A percentile compares a stretch with the other conserved stretches of the same genome.
These are phyloP conservation scores for Drosophila nr. perissopoda DNA, from an alignment of 2,888 invertebrate species.

Conservation along the genomic window DNA sequence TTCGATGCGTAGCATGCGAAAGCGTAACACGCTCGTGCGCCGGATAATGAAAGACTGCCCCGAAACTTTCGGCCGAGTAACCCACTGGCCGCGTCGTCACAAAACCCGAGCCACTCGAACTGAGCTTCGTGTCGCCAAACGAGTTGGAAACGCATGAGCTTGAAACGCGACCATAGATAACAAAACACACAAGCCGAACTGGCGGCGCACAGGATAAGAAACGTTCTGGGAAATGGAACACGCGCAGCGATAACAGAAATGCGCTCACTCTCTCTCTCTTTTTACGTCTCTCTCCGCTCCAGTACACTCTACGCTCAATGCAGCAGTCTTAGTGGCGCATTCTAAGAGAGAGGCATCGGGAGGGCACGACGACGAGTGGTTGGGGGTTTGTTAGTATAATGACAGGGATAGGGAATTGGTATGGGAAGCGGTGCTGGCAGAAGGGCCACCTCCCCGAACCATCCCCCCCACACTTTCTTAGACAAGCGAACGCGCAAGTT, in stretches of 20 bases:
- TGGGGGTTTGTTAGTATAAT: constrained; percentile 2
- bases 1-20: constrained; percentile 51
- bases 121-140: constrained; percentile 29
- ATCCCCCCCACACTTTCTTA: constrained; percentile 41
- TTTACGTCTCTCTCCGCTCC: neutral
- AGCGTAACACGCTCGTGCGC: constrained; percentile 68
- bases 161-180: constrained; percentile 60
- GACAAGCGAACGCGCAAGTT: constrained; percentile 77
- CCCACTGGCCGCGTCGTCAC: constrained; percentile 53
- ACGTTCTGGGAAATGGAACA: constrained; percentile 65
- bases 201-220: constrained; percentile 69
- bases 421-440: neutral
- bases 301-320: constrained; percentile 29
- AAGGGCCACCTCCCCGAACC: neutral
- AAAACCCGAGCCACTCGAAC: constrained; percentile 9
- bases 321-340: constrained; percentile 57
- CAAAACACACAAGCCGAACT: constrained; percentile 21
- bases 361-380: neutral
- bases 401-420: neutral
- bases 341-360: neutral
- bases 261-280: constrained; percentile 15
- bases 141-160: constrained; percentile 40
- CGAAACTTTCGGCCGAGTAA: constrained; percentile 55
- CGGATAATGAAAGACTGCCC: constrained; percentile 71
- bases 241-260: constrained; percentile 62